Base-by-base conservation (phyloP, 2,888 invertebrate species). In the Cataglyphis livida region DNA sequence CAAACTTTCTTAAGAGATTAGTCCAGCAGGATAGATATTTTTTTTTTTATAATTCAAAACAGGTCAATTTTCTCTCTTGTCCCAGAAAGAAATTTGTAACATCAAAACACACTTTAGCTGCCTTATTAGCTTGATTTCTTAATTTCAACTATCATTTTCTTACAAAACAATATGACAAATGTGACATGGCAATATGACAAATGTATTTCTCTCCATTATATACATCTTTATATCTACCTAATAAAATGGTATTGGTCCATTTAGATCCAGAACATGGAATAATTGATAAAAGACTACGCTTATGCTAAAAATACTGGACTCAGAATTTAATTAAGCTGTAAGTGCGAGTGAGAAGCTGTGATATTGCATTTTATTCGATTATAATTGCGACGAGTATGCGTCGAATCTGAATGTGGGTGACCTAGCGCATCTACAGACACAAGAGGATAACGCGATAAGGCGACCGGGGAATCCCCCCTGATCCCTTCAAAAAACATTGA, bases 381-480 rank as follows among this genome's bases (percentile, higher is more conserved):
- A 66, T 25, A 38, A 59, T 6, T 18, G 38, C 48, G 21, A 38
- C 10, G 51, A 82, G 65, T 84, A 76, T 84, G 79, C 82, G 81
- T 83, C 65, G 81, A 85, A 87, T 86, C 86, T 87, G 82, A 88
- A 85, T 64, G 74, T 57, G 81, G n/a, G 76, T 85, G 64, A 76
- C 75, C 83, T 61, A 71, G 48, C 32, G 59, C 59, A 78, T 51
- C 81, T 35, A 62, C 61, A 62, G n/a, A 57, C 21, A 75, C 51
- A 65, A 74, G 51, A 85, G 21, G 64, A 83, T 64, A 25, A 81
- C 65, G 82, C 81, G 83, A 74, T 62, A 86, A 88, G 87, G n/a
- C n/a, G 54, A 81, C 57, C 41, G 74, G 44, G 68, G 57, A 61
- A 28, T 25, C 48, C 73, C 84, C 84, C 64, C 62, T 84, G 79